Conservation (phyloP, 2,113 vertebrate species). For the Cynoglossus semilaevis region DNA sequence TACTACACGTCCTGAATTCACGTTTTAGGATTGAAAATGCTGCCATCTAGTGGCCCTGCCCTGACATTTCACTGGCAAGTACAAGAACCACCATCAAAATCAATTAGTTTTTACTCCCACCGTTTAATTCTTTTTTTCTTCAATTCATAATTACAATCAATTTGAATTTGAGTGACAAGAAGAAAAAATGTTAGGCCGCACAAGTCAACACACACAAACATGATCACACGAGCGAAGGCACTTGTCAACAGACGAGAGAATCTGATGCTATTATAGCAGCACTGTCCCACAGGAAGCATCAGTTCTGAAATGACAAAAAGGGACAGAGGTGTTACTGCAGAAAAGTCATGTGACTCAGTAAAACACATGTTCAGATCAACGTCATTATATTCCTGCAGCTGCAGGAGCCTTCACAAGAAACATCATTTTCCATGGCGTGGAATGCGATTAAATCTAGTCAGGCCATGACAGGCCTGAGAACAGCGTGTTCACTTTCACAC, state of each 20-base stretch:
- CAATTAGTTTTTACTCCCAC: too few species aligned
- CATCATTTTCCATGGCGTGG: not conserved
- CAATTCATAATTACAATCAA: not conserved
- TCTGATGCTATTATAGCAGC: slow-evolving; percentile 2
- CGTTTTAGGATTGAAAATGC: not conserved
- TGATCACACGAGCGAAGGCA: not conserved
- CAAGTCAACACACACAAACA: not conserved
- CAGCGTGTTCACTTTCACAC: not conserved
- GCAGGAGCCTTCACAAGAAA: not conserved
- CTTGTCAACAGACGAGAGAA: not conserved
- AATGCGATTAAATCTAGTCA: not conserved
- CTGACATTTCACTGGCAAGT: not conserved
- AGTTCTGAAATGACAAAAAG: slow-evolving; percentile 54
- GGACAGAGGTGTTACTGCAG: slow-evolving; percentile 25
- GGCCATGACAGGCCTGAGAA: not conserved
- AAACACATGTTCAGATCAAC: slow-evolving; percentile 7
- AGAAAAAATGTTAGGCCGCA: not conserved
- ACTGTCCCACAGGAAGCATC: slow-evolving; percentile 10
- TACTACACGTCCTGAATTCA: too few species aligned
- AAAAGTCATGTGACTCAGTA: slow-evolving; percentile 11
- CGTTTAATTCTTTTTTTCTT: too few species aligned
- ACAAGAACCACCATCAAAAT: too few species aligned
- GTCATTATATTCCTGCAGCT: slow-evolving; percentile 12
- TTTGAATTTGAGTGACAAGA: slow-evolving; percentile 2
- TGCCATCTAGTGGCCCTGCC: slow-evolving; percentile 30